Evolutionary conservation across 1,140 invertebrate genomes (phyloP).

Genomic region (Musca domestica): DNA sequence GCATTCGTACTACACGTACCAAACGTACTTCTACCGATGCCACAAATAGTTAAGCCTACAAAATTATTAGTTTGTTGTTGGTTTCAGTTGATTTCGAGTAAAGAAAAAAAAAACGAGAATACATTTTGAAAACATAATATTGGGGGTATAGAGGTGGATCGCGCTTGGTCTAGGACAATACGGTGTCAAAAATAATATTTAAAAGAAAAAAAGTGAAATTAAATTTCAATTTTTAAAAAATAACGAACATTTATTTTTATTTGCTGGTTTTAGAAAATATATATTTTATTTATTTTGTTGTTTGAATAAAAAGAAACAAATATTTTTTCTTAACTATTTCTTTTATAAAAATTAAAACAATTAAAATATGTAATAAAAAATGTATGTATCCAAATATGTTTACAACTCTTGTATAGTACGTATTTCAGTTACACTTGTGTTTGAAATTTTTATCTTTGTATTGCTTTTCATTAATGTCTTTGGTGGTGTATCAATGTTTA

Average conservation of each 20-base stretch:
- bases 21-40: constrained; percentile 52
- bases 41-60: constrained; percentile 54
- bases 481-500: not conserved
- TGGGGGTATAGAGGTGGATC: not conserved
- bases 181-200: not conserved
- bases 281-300: too few species aligned
- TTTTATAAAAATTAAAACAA: not conserved
- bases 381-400: not conserved
- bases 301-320: too few species aligned
- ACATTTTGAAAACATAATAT: not conserved
- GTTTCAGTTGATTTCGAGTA: not conserved
- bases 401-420: not conserved
- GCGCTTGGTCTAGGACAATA: not conserved
- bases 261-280: too few species aligned
- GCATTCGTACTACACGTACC: constrained; percentile 49
- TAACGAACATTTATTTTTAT: too few species aligned
- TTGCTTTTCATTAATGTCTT: constrained; percentile 7
- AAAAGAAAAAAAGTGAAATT: too few species aligned
- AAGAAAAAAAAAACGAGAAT: not conserved
- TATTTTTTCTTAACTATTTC: not conserved
- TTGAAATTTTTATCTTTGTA: not conserved
- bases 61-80: constrained; percentile 26
- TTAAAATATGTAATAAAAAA: not conserved
- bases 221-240: too few species aligned
- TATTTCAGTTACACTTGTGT: not conserved